These are phyloP conservation scores for Enteromius paludinosus DNA, from an alignment of 2,797 vertebrate species.

Conservation along the genomic window DNA sequence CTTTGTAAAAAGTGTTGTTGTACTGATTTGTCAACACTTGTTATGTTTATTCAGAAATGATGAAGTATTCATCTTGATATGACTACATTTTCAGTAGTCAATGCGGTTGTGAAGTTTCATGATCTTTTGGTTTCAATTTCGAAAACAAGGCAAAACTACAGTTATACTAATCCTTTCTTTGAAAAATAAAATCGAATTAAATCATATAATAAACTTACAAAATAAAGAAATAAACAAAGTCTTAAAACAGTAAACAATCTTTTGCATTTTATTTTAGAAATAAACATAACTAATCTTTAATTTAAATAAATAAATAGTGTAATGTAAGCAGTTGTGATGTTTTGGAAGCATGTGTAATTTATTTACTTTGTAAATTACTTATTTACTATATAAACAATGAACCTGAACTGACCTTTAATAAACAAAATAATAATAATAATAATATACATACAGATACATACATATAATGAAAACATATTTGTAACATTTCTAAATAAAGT, in stretches of 20 bases:
- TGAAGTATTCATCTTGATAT: not conserved
- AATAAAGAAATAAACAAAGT: not conserved
- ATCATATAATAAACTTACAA: not conserved
- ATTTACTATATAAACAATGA: not conserved
- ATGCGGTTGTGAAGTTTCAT: not conserved
- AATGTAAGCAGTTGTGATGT: not conserved
- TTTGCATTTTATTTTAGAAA: not conserved
- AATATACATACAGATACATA: not conserved
- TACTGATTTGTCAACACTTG: not conserved
- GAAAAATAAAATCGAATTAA: not conserved
- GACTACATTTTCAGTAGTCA: not conserved
- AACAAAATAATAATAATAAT: not conserved
- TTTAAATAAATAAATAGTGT: slow-evolving; percentile 6
- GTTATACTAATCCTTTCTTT: not conserved
- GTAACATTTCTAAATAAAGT: not conserved
- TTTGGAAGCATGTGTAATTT: not conserved
- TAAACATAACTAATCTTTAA: not conserved
- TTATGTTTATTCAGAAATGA: not conserved
- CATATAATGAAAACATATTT: not conserved
- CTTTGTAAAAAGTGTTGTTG: not conserved
- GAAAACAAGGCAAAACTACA: not conserved
- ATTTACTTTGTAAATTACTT: not conserved
- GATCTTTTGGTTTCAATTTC: not conserved
- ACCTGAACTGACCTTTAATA: not conserved
- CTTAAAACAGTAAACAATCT: not conserved